Evolutionary conservation across 2,888 invertebrate genomes (phyloP).

Genomic region (Electrophaes corylata): DNA sequence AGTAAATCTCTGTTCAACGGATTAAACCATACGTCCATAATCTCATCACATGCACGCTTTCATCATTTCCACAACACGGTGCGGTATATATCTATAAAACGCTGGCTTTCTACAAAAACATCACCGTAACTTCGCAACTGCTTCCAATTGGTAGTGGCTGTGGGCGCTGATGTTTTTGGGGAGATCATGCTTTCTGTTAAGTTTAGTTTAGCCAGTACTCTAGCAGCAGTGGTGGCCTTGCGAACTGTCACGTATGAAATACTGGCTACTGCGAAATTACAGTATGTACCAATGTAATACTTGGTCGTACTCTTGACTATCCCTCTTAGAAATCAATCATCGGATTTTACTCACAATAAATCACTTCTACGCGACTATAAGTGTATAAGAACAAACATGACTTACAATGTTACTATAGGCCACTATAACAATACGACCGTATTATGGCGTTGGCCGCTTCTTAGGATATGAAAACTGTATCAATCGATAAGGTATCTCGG

Average conservation of each 20-base stretch:
- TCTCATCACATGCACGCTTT: slow-evolving; percentile 11
- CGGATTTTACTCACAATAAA: no score
- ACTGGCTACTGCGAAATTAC: no score
- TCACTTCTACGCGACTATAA: no score
- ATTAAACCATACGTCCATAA: slow-evolving; percentile 2
- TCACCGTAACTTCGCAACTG: background rate
- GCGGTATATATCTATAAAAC: slow-evolving; percentile 2
- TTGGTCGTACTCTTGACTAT: no score
- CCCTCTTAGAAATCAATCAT: no score
- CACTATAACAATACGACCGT: background rate
- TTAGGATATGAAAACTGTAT: background rate
- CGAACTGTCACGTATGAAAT: no score
- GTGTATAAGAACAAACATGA: no score
- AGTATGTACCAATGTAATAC: no score
- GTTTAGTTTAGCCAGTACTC: background rate
- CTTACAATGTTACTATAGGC: no score
- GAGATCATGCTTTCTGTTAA: background rate
- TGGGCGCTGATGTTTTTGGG: background rate
- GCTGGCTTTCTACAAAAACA: background rate
- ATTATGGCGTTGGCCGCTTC: background rate
- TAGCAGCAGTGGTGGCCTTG: no score
- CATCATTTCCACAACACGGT: slow-evolving; percentile 4
- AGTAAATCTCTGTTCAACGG: background rate
- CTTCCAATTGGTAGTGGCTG: background rate
- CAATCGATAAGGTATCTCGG: slow-evolving; percentile 22